Conservation (phyloP, 2,113 vertebrate genomes). For the Sphyrna mokarran region DNA sequence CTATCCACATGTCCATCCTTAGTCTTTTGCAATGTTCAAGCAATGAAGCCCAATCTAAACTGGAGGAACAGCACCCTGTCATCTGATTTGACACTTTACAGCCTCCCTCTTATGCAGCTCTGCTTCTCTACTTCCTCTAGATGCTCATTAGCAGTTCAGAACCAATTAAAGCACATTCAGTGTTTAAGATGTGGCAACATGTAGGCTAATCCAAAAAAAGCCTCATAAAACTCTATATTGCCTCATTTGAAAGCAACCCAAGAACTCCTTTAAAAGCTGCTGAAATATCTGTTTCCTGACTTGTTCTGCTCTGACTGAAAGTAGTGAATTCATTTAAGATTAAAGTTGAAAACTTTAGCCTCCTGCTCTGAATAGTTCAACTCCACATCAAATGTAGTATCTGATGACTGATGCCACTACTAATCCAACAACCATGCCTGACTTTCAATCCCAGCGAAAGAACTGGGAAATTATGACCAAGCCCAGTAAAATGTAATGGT, state of each 20-base stretch:
- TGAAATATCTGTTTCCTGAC: not conserved
- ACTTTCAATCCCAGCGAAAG: not conserved
- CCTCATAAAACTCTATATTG: not conserved
- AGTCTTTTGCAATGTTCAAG: no score
- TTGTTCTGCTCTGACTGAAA: not conserved
- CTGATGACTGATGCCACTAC: not conserved
- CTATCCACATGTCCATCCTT: no score
- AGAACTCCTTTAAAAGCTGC: not conserved
- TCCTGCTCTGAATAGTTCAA: not conserved
- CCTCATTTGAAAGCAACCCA: not conserved
- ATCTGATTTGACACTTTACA: no score
- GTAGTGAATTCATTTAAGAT: not conserved
- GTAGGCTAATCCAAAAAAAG: not conserved
- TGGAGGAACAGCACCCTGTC: no score
- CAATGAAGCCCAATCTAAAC: no score
- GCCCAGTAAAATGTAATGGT: not conserved
- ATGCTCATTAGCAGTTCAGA: not conserved
- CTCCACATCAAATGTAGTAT: not conserved
- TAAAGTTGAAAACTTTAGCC: not conserved
- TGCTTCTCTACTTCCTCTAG: not conserved
- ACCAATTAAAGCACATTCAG: not conserved
- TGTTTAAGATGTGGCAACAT: not conserved
- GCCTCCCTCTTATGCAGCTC: not conserved
- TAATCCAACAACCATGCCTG: not conserved
- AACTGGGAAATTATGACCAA: not conserved